phyloP scores from a whole-genome alignment of 2,888 invertebrate genomes.

The Galerucella pusilla region DNA sequence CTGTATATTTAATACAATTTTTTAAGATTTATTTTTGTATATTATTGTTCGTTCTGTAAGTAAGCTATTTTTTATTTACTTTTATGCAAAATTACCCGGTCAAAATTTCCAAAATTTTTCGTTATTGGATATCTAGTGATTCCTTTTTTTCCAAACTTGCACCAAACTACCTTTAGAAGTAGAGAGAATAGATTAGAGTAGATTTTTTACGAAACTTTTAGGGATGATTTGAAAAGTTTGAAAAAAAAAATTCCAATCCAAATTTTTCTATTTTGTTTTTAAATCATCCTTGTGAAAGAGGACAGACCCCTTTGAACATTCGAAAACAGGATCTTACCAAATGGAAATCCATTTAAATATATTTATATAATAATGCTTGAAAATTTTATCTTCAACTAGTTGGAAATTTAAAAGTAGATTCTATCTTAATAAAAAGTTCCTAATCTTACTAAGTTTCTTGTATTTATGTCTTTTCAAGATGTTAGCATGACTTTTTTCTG shows the following conservation, averaged over 20 bases:
- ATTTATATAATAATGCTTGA: no score
- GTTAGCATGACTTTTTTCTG: neutral
- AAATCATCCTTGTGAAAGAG: neutral
- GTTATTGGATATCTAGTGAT: slow-evolving; percentile 24
- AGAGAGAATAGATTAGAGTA: slow-evolving; percentile 28
- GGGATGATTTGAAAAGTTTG: neutral
- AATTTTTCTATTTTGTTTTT: neutral
- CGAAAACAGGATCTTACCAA: no score
- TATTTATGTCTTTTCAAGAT: neutral
- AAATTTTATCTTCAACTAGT: no score
- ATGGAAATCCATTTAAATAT: no score
- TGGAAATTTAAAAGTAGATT: no score
- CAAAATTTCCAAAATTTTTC: neutral
- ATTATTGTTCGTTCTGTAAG: neutral
- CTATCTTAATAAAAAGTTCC: neutral
- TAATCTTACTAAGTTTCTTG: neutral
- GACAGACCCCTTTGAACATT: neutral
- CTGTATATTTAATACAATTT: neutral
- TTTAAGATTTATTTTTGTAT: neutral
- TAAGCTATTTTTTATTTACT: slow-evolving; percentile 12
- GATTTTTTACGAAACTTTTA: slow-evolving; percentile 11
- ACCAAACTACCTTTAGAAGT: slow-evolving; percentile 33
- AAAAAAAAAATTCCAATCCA: neutral
- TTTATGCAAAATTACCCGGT: neutral
- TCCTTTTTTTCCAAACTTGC: slow-evolving; percentile 28